Evolutionary conservation across 2,888 invertebrate genomes (phyloP).

Genomic region (Sinelater perroti): DNA sequence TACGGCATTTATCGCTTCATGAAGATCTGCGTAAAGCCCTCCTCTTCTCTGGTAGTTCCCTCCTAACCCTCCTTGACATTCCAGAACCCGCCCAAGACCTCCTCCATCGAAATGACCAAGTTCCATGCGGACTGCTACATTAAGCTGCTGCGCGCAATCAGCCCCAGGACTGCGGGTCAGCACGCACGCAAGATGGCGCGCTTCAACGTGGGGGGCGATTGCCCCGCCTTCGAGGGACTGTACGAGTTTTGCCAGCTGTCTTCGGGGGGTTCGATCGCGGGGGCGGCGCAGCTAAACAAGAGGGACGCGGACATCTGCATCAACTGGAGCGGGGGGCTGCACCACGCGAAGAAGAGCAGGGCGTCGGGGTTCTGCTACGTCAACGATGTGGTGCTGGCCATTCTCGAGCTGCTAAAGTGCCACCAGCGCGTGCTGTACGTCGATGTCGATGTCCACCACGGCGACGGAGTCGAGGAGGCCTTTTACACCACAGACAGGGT

Average conservation of each 20-base stretch:
- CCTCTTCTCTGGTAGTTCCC: constrained; percentile 7
- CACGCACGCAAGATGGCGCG: constrained; percentile 99
- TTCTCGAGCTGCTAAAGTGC: constrained; percentile 95
- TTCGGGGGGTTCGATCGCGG: constrained; percentile 97
- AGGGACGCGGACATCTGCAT: constrained; percentile 98
- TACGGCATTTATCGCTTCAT: constrained; percentile 99
- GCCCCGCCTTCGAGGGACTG: constrained; percentile 98
- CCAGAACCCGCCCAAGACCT: constrained; percentile 97
- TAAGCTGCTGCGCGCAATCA: constrained; percentile 92
- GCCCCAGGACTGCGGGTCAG: constrained; percentile 99
- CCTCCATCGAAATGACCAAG: constrained; percentile 99
- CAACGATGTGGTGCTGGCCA: constrained; percentile 98
- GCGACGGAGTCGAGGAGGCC: constrained; percentile 99
- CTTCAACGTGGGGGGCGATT: constrained; percentile 99
- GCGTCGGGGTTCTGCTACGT: constrained; percentile 99
- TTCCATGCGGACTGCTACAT: constrained; percentile 99
- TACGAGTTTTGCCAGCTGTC: constrained; percentile 99
- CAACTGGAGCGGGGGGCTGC: constrained; percentile 99
- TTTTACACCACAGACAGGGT: constrained; percentile 99
- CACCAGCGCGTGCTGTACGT: constrained; percentile 97
- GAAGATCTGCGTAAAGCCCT: constrained; percentile 99
- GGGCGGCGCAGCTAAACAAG: constrained; percentile 98
- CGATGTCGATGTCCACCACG: constrained; percentile 99
- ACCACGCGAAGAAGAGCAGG: constrained; percentile 99
- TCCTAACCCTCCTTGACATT: constrained; percentile 48